Conservation (phyloP, 2,113 vertebrate genomes). For the Rhea americana region DNA sequence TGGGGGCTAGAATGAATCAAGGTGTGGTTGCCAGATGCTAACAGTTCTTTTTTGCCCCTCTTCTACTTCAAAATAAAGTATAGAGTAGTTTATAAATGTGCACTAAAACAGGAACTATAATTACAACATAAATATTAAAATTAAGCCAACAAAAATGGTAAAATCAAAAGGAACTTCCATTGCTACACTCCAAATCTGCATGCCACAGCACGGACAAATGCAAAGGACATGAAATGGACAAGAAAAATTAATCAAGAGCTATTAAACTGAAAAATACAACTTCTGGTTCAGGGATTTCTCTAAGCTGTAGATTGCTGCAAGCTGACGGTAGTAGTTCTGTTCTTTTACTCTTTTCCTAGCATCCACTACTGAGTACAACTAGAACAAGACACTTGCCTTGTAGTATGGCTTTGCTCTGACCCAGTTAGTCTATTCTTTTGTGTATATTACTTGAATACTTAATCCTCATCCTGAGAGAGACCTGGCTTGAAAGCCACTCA, state of each 20-base stretch:
- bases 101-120: constrained; percentile 18
- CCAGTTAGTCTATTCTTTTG: background rate
- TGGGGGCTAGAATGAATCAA: constrained; percentile 75
- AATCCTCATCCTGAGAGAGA: background rate
- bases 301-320: background rate
- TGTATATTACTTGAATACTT: background rate
- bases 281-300: background rate
- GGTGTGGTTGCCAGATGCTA: constrained; percentile 78
- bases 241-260: background rate
- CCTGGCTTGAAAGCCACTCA: background rate
- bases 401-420: background rate
- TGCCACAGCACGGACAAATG: background rate
- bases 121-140: constrained; percentile 6
- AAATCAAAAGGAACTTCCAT: background rate
- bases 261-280: background rate
- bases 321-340: background rate
- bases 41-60: constrained; percentile 12
- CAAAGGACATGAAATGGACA: background rate
- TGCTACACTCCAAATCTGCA: background rate
- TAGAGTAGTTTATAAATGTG: background rate
- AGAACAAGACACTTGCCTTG: background rate
- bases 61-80: constrained; percentile 39
- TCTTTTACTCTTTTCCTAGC: background rate
- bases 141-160: background rate
- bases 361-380: background rate